Conservation (phyloP, 2,888 invertebrate species). For the Andrena marginata region DNA sequence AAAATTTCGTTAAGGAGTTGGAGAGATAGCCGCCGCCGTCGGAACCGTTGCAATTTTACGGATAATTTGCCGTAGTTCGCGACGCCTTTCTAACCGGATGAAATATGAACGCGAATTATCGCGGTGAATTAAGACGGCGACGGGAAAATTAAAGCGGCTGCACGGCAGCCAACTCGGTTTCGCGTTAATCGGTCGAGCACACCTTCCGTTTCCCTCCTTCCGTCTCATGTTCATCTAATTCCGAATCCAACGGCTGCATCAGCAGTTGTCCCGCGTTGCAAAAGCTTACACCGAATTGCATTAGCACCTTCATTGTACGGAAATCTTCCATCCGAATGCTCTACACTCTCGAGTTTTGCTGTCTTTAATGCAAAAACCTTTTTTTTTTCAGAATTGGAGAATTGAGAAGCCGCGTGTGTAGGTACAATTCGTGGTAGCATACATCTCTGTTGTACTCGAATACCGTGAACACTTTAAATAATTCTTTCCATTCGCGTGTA, state of each 20-base stretch:
- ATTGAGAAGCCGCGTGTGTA: too few species aligned
- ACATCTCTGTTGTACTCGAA: background rate
- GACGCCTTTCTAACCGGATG: slow-evolving; percentile 57
- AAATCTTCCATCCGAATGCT: background rate
- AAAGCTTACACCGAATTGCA: background rate
- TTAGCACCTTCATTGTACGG: background rate
- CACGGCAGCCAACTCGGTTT: slow-evolving; percentile 15
- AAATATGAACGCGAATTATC: slow-evolving; percentile 68
- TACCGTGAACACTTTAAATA: background rate
- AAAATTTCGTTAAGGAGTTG: slow-evolving; percentile 46
- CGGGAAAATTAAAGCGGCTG: slow-evolving; percentile 50
- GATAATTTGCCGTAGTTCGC: slow-evolving; percentile 63
- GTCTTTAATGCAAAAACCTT: too few species aligned
- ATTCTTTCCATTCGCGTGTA: background rate
- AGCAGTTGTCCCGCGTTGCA: background rate
- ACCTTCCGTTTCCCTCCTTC: background rate
- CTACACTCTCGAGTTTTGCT: background rate
- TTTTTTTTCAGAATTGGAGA: too few species aligned
- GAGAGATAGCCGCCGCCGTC: slow-evolving; percentile 2
- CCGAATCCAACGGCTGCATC: background rate
- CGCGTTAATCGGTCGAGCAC: slow-evolving; percentile 38
- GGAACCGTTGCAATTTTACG: slow-evolving; percentile 56
- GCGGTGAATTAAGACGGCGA: slow-evolving; percentile 63
- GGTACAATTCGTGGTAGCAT: too few species aligned
- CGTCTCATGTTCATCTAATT: background rate